Conservation (phyloP, 2,888 invertebrate species). For the Hetaerina titia region DNA sequence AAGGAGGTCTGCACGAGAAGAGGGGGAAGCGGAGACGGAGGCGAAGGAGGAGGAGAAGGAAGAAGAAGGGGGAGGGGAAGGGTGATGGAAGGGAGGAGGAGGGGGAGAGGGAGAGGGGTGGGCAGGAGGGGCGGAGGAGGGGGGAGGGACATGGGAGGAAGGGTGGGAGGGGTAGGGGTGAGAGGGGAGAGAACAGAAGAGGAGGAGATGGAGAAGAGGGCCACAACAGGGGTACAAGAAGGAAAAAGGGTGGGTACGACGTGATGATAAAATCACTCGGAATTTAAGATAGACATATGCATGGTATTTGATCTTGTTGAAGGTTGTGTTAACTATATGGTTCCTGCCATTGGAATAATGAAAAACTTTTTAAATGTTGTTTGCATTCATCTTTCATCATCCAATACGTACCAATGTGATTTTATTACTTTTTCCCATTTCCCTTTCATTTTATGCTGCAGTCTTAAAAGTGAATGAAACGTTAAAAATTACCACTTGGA, state of each 20-base stretch:
- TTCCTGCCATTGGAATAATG: no score
- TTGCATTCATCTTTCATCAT: no score
- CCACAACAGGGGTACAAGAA: slow-evolving; percentile 72
- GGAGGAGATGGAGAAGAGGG: slow-evolving; percentile 72
- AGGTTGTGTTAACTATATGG: no score
- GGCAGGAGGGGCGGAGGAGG: slow-evolving; percentile 73
- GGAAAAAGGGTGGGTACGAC: slow-evolving; percentile 69
- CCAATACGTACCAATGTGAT: no score
- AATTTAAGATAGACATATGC: no score
- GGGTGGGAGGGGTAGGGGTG: slow-evolving; percentile 68
- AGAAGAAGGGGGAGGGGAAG: slow-evolving; percentile 72
- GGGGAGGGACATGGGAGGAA: slow-evolving; percentile 72
- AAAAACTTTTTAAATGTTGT: no score
- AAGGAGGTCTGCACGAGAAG: slow-evolving; percentile 58
- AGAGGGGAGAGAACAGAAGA: slow-evolving; percentile 69
- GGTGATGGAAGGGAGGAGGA: slow-evolving; percentile 71
- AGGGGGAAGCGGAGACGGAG: slow-evolving; percentile 71
- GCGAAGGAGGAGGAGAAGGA: slow-evolving; percentile 71
- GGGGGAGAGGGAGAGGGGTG: slow-evolving; percentile 72
- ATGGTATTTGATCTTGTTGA: no score
- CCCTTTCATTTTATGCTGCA: no score
- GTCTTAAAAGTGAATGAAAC: no score
- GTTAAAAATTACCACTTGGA: no score
- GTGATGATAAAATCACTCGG: no score
- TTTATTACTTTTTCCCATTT: no score